phyloP scores from a whole-genome alignment of 2,797 vertebrate genomes.

The Crossoptilon crossoptilon region DNA sequence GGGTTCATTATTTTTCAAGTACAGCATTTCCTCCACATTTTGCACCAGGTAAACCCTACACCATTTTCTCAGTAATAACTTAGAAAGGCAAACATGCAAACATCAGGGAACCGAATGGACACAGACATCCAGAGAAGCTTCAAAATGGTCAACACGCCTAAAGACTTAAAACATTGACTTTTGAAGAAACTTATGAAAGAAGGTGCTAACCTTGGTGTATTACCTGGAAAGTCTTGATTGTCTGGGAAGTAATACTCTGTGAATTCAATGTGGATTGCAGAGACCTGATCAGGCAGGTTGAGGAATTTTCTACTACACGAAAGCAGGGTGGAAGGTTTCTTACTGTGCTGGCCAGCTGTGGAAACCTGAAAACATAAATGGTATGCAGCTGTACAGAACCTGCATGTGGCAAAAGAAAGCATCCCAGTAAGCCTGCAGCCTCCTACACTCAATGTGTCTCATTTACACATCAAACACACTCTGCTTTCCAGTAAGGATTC shows the following conservation, averaged over 20 bases:
- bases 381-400: neutral
- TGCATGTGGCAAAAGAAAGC: neutral
- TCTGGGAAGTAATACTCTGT: slow-evolving; percentile 97
- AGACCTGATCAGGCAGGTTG: slow-evolving; percentile 84
- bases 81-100: neutral
- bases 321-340: slow-evolving; percentile 91
- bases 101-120: neutral
- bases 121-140: neutral
- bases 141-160: neutral
- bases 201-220: slow-evolving; percentile 64
- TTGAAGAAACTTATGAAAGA: neutral
- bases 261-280: slow-evolving; percentile 95
- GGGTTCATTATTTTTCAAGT: neutral
- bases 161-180: neutral
- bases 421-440: neutral
- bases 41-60: neutral
- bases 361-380: slow-evolving; percentile 85
- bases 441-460: neutral
- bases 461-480: slow-evolving; percentile 1
- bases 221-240: slow-evolving; percentile 90
- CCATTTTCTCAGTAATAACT: neutral
- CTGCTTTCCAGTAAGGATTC: neutral
- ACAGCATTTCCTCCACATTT: neutral
- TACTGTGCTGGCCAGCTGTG: slow-evolving; percentile 90
- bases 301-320: slow-evolving; percentile 91